These are phyloP conservation scores for Aurelia sp. DNA, from an alignment of 30 jellyfish, hydroid and myxozoan species.

Conservation along the genomic window DNA sequence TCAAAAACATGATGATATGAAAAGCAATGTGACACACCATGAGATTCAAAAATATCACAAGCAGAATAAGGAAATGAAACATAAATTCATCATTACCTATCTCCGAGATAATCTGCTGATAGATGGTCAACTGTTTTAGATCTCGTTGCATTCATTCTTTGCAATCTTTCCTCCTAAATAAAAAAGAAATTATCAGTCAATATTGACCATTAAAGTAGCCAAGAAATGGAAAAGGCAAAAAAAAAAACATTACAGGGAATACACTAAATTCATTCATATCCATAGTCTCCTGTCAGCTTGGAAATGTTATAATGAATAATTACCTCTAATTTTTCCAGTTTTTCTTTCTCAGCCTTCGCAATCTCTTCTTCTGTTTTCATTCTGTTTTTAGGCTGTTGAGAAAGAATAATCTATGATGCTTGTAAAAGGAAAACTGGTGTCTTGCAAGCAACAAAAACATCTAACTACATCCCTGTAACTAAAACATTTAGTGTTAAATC, in stretches of 20 bases:
- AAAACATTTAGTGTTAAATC: too few species aligned
- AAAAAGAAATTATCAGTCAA: background rate
- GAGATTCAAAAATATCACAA: too few species aligned
- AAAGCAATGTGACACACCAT: too few species aligned
- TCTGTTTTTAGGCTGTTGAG: slow-evolving; percentile 55
- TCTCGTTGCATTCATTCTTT: slow-evolving; percentile 32
- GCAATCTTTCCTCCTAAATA: slow-evolving; percentile 50
- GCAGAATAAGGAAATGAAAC: too few species aligned
- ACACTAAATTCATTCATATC: too few species aligned
- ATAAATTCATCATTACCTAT: slow-evolving; percentile 7
- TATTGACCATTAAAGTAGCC: background rate
- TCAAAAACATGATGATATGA: too few species aligned
- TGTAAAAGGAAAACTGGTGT: too few species aligned
- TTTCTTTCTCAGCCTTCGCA: slow-evolving; percentile 77
- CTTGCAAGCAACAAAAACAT: too few species aligned
- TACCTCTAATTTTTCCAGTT: slow-evolving; percentile 86
- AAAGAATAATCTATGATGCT: background rate
- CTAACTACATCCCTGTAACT: too few species aligned
- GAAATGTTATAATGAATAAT: too few species aligned
- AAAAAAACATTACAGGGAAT: too few species aligned
- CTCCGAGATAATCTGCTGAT: slow-evolving; percentile 72
- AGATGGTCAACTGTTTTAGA: slow-evolving; percentile 11
- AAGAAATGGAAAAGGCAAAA: background rate
- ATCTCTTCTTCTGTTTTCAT: slow-evolving; percentile 89
- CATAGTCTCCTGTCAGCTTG: too few species aligned